A percentile compares a stretch with the other conserved stretches of the same genome.
Evolutionary conservation across 2,113 vertebrate genomes (phyloP).

Genomic region (Caranx ignobilis): DNA sequence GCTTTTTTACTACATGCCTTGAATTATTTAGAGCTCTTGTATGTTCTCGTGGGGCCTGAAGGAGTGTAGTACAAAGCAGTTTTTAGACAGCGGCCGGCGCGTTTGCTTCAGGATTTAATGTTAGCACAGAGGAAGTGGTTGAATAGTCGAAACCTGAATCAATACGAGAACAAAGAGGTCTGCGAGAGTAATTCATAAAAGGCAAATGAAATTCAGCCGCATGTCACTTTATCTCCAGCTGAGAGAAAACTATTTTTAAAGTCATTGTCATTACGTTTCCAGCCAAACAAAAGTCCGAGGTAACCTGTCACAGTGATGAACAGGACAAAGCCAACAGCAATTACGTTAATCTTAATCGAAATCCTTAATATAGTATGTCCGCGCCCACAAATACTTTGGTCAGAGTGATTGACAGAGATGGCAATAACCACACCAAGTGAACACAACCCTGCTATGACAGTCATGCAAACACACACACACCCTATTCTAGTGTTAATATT

Average conservation of each 20-base stretch:
- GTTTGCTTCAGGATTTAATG: background rate
- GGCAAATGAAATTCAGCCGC: constrained; percentile 7
- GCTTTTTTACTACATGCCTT: constrained; percentile 41
- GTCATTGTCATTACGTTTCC: background rate
- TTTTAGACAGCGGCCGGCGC: constrained; percentile 2
- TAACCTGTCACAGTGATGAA: background rate
- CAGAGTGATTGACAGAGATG: no score
- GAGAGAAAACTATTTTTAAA: constrained; percentile 3
- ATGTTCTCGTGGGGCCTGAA: background rate
- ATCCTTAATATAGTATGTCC: background rate
- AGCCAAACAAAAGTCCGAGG: background rate
- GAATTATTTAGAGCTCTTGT: constrained; percentile 58
- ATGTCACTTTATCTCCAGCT: background rate
- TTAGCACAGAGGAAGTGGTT: constrained; percentile 1
- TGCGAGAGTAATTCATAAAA: constrained; percentile 23
- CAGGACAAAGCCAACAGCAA: background rate
- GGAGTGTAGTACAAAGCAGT: constrained; percentile 20
- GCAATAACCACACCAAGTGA: no score
- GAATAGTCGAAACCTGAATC: constrained; percentile 26
- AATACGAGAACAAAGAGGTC: constrained; percentile 15
- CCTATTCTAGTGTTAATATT: no score
- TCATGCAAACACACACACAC: background rate
- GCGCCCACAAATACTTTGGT: no score
- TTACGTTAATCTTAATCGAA: background rate
- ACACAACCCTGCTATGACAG: no score